Evolutionary conservation across 2,888 invertebrate genomes (phyloP).

Genomic region (Scaptomyza caliginosa): DNA sequence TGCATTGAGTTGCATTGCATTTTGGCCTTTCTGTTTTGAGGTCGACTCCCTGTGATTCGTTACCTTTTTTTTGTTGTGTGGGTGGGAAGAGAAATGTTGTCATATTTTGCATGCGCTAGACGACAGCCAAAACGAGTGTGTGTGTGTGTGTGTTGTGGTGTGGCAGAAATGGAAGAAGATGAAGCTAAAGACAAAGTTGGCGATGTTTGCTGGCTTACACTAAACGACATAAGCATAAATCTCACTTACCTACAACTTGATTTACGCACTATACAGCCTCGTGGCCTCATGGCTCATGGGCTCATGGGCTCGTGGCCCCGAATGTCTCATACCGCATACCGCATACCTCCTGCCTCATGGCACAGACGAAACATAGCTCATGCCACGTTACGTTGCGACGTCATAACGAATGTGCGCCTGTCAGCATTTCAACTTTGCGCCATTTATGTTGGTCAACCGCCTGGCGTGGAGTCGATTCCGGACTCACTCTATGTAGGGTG

Average conservation of each 20-base stretch:
- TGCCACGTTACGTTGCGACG: slow-evolving; percentile 44
- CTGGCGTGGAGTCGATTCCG: slow-evolving; percentile 8
- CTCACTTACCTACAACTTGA: slow-evolving; percentile 80
- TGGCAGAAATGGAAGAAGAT: neutral
- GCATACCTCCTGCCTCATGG: no score
- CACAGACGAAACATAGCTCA: slow-evolving; percentile 30
- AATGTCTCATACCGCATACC: slow-evolving; percentile 20
- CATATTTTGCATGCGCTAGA: slow-evolving; percentile 69
- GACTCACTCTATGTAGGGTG: slow-evolving; percentile 14
- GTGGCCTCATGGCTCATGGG: slow-evolving; percentile 26
- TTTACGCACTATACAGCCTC: slow-evolving; percentile 66
- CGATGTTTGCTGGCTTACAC: slow-evolving; percentile 64
- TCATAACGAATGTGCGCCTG: slow-evolving; percentile 80
- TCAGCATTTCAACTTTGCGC: slow-evolving; percentile 82
- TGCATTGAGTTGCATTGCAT: slow-evolving; percentile 52
- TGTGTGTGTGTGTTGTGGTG: neutral
- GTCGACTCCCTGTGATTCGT: slow-evolving; percentile 34
- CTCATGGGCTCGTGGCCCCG: slow-evolving; percentile 4
- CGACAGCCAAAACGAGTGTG: slow-evolving; percentile 28
- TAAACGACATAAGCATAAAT: slow-evolving; percentile 79
- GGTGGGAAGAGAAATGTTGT: slow-evolving; percentile 51
- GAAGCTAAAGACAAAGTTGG: slow-evolving; percentile 25
- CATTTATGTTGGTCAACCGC: slow-evolving; percentile 80
- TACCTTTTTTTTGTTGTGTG: neutral
- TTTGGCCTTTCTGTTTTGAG: slow-evolving; percentile 20